Evolutionary conservation across 2,797 vertebrate genomes (phyloP).

Genomic region (Avahi laniger): DNA sequence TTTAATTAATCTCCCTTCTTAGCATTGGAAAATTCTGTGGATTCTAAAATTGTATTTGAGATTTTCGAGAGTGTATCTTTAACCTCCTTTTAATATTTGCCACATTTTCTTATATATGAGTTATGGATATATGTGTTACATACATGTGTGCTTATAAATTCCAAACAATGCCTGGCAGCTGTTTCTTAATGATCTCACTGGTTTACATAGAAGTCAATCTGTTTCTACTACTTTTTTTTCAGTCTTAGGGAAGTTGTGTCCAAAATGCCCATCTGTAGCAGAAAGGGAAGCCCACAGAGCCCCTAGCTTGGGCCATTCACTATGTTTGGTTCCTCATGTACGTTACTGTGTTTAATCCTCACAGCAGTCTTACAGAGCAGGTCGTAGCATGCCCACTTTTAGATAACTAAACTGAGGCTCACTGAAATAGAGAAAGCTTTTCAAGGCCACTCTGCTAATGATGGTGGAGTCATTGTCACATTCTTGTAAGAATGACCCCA

Average conservation of each 20-base stretch:
- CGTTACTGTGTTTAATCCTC: neutral
- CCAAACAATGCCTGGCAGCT: neutral
- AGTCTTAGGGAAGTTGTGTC: neutral
- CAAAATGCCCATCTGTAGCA: neutral
- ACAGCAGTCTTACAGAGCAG: too few species aligned
- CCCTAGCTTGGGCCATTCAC: neutral
- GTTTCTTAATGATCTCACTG: neutral
- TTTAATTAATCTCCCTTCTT: conserved; percentile 36
- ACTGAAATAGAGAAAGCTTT: neutral
- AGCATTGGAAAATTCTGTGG: neutral
- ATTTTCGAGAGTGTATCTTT: neutral
- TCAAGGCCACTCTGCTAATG: too few species aligned
- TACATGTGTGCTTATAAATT: neutral
- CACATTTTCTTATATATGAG: neutral
- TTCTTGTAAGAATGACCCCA: neutral
- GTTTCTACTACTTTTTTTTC: neutral
- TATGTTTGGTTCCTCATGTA: neutral
- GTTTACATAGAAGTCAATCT: neutral
- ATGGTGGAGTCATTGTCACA: neutral
- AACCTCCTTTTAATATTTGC: neutral
- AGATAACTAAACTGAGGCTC: neutral
- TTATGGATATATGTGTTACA: neutral
- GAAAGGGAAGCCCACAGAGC: neutral
- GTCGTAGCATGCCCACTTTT: neutral
- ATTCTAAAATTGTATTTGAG: neutral